phyloP scores from a whole-genome alignment of 2,113 vertebrate genomes.

The Hirundichthys speculiger region DNA sequence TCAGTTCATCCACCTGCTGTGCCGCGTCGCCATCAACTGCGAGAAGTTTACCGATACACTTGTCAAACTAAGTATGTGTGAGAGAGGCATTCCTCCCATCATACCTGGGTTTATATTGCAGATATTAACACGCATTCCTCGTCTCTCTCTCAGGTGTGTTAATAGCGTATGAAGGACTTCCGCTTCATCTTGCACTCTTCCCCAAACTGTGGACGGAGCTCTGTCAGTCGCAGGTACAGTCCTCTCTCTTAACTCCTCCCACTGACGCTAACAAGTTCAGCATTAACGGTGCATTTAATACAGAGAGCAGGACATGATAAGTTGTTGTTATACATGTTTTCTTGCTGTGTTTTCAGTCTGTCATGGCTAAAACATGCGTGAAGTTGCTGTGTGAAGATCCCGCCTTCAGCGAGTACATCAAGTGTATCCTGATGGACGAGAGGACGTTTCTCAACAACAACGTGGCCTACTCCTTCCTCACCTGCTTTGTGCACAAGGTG shows the following conservation, averaged over 20 bases:
- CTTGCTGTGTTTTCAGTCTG: conserved; percentile 77
- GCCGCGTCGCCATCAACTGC: conserved; percentile 98
- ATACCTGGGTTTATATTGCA: fast-evolving
- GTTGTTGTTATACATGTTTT: neutral
- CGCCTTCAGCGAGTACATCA: conserved; percentile 97
- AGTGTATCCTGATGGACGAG: conserved; percentile 98
- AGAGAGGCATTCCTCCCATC: too few species aligned
- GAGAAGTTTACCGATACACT: conserved; percentile 99
- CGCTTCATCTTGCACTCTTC: conserved; percentile 94
- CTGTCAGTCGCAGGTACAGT: conserved; percentile 88
- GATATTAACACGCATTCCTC: neutral
- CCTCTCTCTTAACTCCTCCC: neutral
- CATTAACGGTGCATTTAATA: too few species aligned
- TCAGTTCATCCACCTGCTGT: conserved; percentile 98
- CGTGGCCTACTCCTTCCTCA: conserved; percentile 93
- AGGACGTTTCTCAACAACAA: conserved; percentile 96
- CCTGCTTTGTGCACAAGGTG: conserved; percentile 96
- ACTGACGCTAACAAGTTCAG: too few species aligned
- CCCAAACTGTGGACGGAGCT: conserved; percentile 99
- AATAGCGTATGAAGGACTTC: conserved; percentile 97
- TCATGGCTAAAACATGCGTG: conserved; percentile 93
- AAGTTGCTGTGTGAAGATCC: conserved; percentile 98
- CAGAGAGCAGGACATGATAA: fast-evolving
- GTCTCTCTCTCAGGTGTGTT: conserved; percentile 87
- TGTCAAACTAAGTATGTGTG: conserved; percentile 94